Percentiles rank a stretch among this genome's conserved stretches.
phyloP scores from a whole-genome alignment of 2,113 vertebrate species.

The Nipponia nippon region DNA sequence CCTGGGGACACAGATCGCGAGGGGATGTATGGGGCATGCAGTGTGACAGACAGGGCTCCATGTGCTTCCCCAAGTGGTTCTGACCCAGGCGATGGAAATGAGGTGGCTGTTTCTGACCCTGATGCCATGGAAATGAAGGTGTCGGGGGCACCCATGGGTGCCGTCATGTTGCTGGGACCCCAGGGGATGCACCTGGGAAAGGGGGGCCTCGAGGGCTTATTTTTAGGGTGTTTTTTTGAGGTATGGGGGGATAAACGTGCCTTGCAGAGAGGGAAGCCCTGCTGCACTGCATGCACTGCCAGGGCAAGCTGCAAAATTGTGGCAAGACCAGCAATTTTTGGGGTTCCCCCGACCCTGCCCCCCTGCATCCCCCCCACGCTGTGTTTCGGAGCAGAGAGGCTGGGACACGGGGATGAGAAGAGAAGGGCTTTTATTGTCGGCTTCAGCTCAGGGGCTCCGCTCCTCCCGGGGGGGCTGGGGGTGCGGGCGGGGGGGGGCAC shows the following conservation, averaged over 20 bases:
- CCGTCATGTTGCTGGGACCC: fast-evolving
- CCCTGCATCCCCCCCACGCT: fast-evolving
- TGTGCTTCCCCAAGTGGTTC: fast-evolving
- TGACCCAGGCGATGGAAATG: background rate
- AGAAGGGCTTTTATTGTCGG: background rate
- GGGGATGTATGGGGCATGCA: background rate
- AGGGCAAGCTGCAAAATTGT: background rate
- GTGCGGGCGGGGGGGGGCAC: background rate
- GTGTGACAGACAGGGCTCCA: fast-evolving
- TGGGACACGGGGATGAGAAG: background rate
- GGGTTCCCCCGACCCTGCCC: fast-evolving
- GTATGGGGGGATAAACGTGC: fast-evolving
- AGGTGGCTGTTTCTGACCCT: background rate
- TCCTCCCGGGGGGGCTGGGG: background rate
- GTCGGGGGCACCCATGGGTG: fast-evolving
- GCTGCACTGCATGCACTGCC: fast-evolving
- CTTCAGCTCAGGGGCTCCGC: background rate
- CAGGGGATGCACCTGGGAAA: background rate
- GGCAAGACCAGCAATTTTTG: fast-evolving
- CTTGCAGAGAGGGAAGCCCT: background rate
- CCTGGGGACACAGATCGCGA: fast-evolving
- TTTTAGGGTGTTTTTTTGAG: background rate
- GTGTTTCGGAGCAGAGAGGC: background rate
- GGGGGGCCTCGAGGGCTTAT: background rate
- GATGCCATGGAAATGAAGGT: background rate